Conservation (phyloP, 2,113 vertebrate species). For the Urocolius indicus region DNA sequence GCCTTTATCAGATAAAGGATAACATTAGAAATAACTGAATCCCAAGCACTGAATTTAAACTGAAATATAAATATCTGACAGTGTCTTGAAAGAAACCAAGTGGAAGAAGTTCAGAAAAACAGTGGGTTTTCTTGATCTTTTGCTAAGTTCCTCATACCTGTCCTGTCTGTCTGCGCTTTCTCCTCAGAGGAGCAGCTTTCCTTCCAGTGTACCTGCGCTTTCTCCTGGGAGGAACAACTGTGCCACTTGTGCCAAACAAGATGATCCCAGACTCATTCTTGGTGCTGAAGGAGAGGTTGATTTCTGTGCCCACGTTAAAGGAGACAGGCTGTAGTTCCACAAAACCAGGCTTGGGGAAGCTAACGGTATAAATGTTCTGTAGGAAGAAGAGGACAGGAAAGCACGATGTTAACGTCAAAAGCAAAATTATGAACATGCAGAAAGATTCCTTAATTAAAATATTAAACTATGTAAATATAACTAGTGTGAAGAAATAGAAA, state of each 20-base stretch:
- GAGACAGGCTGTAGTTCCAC: slow-evolving; percentile 86
- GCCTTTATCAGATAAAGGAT: neutral
- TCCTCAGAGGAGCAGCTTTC: slow-evolving; percentile 66
- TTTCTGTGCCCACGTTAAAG: slow-evolving; percentile 85
- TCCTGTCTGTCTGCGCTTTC: slow-evolving; percentile 86
- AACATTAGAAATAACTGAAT: neutral
- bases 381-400: neutral
- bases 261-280: slow-evolving; percentile 90
- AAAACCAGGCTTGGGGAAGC: slow-evolving; percentile 90
- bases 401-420: neutral
- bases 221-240: slow-evolving; percentile 77
- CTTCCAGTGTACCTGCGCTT: slow-evolving; percentile 83
- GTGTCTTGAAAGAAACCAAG: neutral
- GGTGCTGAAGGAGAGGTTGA: slow-evolving; percentile 97
- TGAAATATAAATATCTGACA: neutral
- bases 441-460: neutral
- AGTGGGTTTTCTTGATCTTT: neutral
- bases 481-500: neutral
- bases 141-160: slow-evolving; percentile 59
- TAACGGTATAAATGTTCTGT: slow-evolving; percentile 93
- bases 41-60: neutral
- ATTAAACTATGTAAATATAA: neutral
- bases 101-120: neutral
- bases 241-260: slow-evolving; percentile 84
- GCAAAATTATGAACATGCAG: neutral